Percentiles rank a stretch among this genome's conserved stretches.
Evolutionary conservation across 2,888 invertebrate species (phyloP).

Genomic region (Polydrusus pterygomalis): DNA sequence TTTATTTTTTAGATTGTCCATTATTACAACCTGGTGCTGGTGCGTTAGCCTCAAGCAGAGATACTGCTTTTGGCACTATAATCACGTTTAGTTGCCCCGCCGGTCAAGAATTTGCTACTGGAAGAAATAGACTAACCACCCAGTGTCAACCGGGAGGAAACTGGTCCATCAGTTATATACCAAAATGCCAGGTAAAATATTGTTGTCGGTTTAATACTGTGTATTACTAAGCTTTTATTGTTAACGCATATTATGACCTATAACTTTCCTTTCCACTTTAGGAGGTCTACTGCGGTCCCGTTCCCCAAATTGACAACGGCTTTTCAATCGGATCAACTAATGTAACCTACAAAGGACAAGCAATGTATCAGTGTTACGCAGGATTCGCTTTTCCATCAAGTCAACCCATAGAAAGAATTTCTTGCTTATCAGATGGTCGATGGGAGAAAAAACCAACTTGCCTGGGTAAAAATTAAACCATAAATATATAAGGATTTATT

Average conservation of each 20-base stretch:
- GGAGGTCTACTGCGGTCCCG: constrained; percentile 97
- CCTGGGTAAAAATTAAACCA: constrained; percentile 75
- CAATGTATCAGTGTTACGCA: constrained; percentile 97
- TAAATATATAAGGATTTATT: too few relatives aligned
- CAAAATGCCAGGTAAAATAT: constrained; percentile 89
- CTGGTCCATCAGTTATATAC: constrained; percentile 94
- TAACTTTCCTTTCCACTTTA: constrained; percentile 12
- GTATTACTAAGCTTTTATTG: too few relatives aligned
- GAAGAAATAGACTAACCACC: constrained; percentile 87
- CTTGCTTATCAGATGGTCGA: constrained; percentile 90
- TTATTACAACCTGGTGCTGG: constrained; percentile 88
- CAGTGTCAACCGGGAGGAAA: constrained; percentile 92
- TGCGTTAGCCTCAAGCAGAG: constrained; percentile 92
- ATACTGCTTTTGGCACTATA: constrained; percentile 92
- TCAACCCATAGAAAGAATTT: constrained; percentile 90
- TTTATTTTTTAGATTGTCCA: constrained; percentile 83
- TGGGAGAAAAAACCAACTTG: constrained; percentile 96
- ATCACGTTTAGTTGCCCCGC: constrained; percentile 94
- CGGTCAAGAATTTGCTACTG: constrained; percentile 95
- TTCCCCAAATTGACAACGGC: constrained; percentile 98
- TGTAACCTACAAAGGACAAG: constrained; percentile 94
- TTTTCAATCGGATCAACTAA: constrained; percentile 97
- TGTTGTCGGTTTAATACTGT: too few relatives aligned
- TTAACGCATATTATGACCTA: neutral
- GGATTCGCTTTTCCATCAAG: constrained; percentile 95